Evolutionary conservation across 2,113 vertebrate genomes (phyloP).

Genomic region (Archocentrus centrarchus): DNA sequence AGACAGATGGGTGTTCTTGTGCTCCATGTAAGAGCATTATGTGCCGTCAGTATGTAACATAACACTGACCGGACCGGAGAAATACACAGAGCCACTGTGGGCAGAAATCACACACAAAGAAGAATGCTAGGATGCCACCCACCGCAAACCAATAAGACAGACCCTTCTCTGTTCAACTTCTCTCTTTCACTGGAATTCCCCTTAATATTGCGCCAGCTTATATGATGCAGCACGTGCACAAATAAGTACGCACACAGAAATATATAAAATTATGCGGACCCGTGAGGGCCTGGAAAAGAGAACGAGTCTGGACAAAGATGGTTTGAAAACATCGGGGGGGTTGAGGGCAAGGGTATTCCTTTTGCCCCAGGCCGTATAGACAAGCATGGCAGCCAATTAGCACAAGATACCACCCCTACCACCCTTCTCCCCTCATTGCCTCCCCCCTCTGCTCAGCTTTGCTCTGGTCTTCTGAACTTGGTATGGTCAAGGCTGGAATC

Average conservation of each 20-base stretch:
- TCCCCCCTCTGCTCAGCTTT: conserved; percentile 28
- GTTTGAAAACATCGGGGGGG: conserved; percentile 61
- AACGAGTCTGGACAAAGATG: conserved; percentile 51
- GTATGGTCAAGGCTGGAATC: conserved; percentile 64
- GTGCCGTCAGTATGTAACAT: conserved; percentile 52
- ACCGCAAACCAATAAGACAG: conserved; percentile 76
- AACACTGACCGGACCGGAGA: conserved; percentile 56
- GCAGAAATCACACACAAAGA: conserved; percentile 77
- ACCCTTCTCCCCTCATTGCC: conserved; percentile 18
- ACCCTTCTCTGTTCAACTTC: conserved; percentile 75
- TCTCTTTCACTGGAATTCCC: conserved; percentile 79
- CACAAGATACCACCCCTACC: conserved; percentile 38
- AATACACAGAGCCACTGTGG: conserved; percentile 70
- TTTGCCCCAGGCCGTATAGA: conserved; percentile 60
- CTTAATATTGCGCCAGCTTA: conserved; percentile 74
- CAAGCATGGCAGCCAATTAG: conserved; percentile 70
- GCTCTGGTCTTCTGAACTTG: conserved; percentile 67
- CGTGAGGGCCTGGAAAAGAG: conserved; percentile 17
- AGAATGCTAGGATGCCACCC: conserved; percentile 79
- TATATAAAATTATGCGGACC: conserved; percentile 19
- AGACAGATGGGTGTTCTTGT: conserved; percentile 60
- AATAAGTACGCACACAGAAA: conserved; percentile 40
- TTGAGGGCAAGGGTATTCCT: conserved; percentile 45
- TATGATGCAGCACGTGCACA: conserved; percentile 51
- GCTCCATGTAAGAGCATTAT: conserved; percentile 37